Evolutionary conservation across 2,797 vertebrate species (phyloP), one percentile per base, ranked within the genome.

Genomic region (Thripadectes ignobilis): DNA sequence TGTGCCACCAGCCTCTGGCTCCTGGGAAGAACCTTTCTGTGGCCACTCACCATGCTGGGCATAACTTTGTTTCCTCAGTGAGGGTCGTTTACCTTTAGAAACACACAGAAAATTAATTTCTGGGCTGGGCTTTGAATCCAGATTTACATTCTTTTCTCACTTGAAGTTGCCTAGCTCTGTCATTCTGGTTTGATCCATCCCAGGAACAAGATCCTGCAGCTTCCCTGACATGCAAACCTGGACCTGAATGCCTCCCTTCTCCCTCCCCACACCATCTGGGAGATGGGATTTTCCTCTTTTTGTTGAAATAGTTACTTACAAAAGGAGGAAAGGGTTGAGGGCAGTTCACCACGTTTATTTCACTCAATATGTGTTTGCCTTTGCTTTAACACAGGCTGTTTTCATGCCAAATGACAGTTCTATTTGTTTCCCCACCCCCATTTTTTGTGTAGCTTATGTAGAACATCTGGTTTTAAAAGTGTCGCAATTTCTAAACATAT

Each of bases 381-480:
- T 91, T 93, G 89, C 88, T 90, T 85, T 69, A 95, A 81, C 76
- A 91, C 80, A 91, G 69, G 62, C 87, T 86, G 69, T 88, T 85
- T 88, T 96, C 95, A 92, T 79, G 93, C 95, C 96, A 95, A 97
- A 88, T 82, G 96, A 93, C 92, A 97, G 92, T 95, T 93, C 93
- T 66, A 88, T 96, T 97, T 88, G 59, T 94, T 96, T 76, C 92
- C 92, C 89, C 88, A 77, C 83, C 88, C 87, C 69, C 85, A 46
- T 74, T 90, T 95, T 96, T 86, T 93, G 96, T 97, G 92, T 96
- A 96, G 97, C 95, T 97, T 98, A 97, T 98, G 97, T 92, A 96
- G 97, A 97, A 98, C 98, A 99, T 98, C 98, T 99, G 98, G 98
- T 98, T 98, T 98, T 97, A 93, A 97, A 98, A 98, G 98, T 98